Evolutionary conservation across 2,888 invertebrate species (phyloP), one percentile per base, ranked within the genome.

Genomic region (Falcaria lacertinaria): DNA sequence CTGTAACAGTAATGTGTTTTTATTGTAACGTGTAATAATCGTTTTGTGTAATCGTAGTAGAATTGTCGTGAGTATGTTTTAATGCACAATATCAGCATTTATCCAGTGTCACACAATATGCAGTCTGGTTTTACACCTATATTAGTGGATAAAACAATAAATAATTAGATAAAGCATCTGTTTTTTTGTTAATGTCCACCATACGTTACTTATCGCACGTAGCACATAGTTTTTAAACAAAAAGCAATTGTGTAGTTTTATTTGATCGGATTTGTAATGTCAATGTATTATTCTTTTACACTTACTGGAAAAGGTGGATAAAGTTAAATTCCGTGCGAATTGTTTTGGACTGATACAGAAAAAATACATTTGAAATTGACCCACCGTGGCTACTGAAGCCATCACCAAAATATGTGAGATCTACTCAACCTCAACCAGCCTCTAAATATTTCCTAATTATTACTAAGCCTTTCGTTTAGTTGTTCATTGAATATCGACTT

Each of bases 31-130:
- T 57, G 45, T 58, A 54, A 54, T 56, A 52, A 79, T 76, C n/a
- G n/a, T 81, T 78, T 79, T 80, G 68, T 56, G 54, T 64, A 54
- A 55, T 63, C 54, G 47, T 52, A 57, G 47, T 47, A 50, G 48
- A 54, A 50, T 55, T 56, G 43, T 57, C 41, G 51, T 68, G 70
- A 70, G 69, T 71, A 71, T 72, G 48, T 64, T 59, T 43, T 47
- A 37, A 52, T 69, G 83, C 83, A 81, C 83, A 82, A 80, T 61
- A 50, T 60, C 57, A 70, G 82, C 80, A 81, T 82, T 81, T 82
- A 80, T 61, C 55, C 62, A 62, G 57, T 64, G 69, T 76, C 73
- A 72, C 77, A 69, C 54, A 52, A 56, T n/a, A n/a, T n/a, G n/a
- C n/a, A n/a, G n/a, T n/a, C n/a, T n/a, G n/a, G n/a, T n/a, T n/a